phyloP scores from a whole-genome alignment of 1,140 invertebrate genomes.

The Euura saliciscinereae region DNA sequence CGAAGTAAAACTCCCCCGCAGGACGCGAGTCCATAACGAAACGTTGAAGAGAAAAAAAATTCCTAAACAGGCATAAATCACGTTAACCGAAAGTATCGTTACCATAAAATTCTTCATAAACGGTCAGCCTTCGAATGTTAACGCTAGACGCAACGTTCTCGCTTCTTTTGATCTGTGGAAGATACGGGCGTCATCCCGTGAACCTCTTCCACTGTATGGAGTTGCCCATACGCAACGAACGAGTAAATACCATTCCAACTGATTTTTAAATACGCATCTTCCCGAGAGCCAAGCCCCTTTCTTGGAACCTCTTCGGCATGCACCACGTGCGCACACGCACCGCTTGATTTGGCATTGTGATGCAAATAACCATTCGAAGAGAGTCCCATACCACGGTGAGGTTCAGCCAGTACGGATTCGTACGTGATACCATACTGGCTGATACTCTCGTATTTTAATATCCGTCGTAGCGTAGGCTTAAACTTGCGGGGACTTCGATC shows the following conservation, averaged over 20 bases:
- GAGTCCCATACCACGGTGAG: background rate
- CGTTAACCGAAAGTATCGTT: background rate
- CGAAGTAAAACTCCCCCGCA: background rate
- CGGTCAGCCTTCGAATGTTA: background rate
- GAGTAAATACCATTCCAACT: conserved; percentile 11
- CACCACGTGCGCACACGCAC: conserved; percentile 13
- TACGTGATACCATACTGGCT: background rate
- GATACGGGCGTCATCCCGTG: too few species aligned
- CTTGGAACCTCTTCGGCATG: conserved; percentile 22
- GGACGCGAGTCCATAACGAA: background rate
- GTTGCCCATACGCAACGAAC: background rate
- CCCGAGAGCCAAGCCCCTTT: conserved; percentile 31
- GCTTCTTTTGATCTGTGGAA: too few species aligned
- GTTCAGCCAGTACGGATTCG: background rate
- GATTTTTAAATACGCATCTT: conserved; percentile 15
- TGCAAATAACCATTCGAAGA: conserved; percentile 34
- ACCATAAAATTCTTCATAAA: conserved; percentile 6
- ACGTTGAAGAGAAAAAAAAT: background rate
- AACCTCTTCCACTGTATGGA: background rate
- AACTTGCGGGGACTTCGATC: conserved; percentile 1
- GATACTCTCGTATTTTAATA: conserved; percentile 8
- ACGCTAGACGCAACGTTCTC: too few species aligned
- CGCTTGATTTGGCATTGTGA: conserved; percentile 43
- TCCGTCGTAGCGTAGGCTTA: background rate
- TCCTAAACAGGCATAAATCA: background rate